Evolutionary conservation across 2,888 invertebrate genomes (phyloP), one percentile per base, ranked within the genome.

Genomic region (Syrista parreyssii): DNA sequence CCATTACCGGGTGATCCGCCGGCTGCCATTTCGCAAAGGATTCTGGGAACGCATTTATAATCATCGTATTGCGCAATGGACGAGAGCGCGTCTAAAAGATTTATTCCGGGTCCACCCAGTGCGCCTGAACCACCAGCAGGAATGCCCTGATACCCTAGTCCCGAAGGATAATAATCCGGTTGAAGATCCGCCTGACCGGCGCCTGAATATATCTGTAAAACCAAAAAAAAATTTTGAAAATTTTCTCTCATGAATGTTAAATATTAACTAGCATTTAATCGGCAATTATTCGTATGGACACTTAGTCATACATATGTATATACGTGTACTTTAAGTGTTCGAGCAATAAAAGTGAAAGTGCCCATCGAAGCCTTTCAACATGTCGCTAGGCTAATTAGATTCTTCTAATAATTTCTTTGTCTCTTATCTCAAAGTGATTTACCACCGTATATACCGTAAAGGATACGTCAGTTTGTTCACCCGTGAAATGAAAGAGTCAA

Each of bases 1-100:
- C 69, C 80, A 72, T 81, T 85, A 33, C 88, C 88, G 12, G 90
- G 90, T 80, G 83, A 85, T 34, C 86, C 88, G 68, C 91, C 91
- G 71, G 90, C 89, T 9, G 96, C 95, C 76, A 96, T 94, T 91
- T 97, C 96, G 88, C 97, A 97, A 81, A 97, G 92, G 84, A 97
- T 92, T 88, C 96, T 93, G 4, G 96, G 95, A 80, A 97, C 96
- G 91, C 97, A 97, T 86, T 95, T 94, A 85, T 94, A 93, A 89
- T 96, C 96, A 89, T 97, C 97, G 90, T 96, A 95, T 85, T 93
- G 92, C 31, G 94, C 93, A 84, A 95, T 94, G 80, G 94, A 94
- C 84, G 93, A 92, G 81, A 95, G 89, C 23, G 94, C 94, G 33
- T 92, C 91, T 76, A 88, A 86, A 31, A 90, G 35, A 81, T 80